Evolutionary conservation across 2,797 vertebrate genomes (phyloP), one percentile per base, ranked within the genome.

Genomic region (Craterocephalus amniculus): DNA sequence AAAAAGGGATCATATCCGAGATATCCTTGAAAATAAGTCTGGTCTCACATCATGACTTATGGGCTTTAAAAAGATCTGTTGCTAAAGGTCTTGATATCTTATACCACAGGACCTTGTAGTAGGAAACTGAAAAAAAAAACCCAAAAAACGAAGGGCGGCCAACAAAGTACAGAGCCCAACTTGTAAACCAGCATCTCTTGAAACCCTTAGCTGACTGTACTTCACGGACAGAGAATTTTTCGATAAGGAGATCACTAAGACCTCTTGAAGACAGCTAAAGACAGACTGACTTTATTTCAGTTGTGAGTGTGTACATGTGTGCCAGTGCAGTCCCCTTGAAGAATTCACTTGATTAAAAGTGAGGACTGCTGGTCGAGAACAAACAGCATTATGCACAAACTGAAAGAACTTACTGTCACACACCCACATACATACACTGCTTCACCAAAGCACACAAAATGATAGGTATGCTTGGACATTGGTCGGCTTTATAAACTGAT

Each of bases 341-440:
- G 67, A 86, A 61, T 61, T 73, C 12, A 26, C 62, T 75, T 43
- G 70, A 74, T 81, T 83, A 78, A 85, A 87, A 87, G 70, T 75
- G 74, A 72, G 59, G 45, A 54, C 40, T 64, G 60, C 65, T 66
- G 67, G 35, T 55, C 56, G 60, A 84, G 74, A 74, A 70, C 58
- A 83, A 86, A 83, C 64, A 63, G 64, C 66, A 70, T 75, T 59
- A 77, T 61, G 65, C 70, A 73, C 67, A 73, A 75, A 61, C 24
- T 58, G 10, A 61, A 71, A 43, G 11, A 78, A 59, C 32, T 52
- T 55, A 20, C 26, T 59, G 59, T 63, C 63, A 31, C 45, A 31
- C 73, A 38, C 35, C 29, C 34, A 55, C 43, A 43, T 20, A 24
- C 31, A 61, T 27, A 43, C 48, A 58, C 52, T 26, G 58, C 34